A percentile compares a stretch with the other conserved stretches of the same genome.
Evolutionary conservation across 2,797 vertebrate species (phyloP).

Genomic region (Percopsis omiscomaycus): DNA sequence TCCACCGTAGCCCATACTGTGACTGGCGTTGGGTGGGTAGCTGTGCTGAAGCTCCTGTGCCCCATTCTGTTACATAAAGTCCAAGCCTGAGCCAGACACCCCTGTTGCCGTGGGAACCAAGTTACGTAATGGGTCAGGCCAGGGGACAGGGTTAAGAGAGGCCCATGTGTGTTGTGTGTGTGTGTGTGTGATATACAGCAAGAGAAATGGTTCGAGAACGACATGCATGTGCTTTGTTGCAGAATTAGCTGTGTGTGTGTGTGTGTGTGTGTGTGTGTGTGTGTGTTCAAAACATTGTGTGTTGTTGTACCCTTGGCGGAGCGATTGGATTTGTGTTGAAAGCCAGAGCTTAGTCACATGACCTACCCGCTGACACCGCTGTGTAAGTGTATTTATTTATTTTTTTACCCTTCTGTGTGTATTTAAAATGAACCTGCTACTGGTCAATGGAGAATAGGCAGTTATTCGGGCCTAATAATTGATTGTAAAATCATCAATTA

Average conservation of each 20-base stretch:
- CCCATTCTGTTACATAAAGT: slow-evolving; percentile 68
- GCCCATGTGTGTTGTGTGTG: slow-evolving; percentile 28
- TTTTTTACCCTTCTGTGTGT: background rate
- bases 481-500: no score
- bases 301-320: slow-evolving; percentile 29
- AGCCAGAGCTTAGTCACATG: slow-evolving; percentile 62
- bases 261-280: slow-evolving; percentile 6
- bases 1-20: slow-evolving; percentile 37
- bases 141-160: slow-evolving; percentile 37
- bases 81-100: slow-evolving; percentile 52
- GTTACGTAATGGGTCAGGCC: slow-evolving; percentile 60
- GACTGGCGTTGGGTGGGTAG: slow-evolving; percentile 45
- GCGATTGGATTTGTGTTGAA: slow-evolving; percentile 54
- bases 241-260: slow-evolving; percentile 2
- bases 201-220: slow-evolving; percentile 11
- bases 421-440: background rate
- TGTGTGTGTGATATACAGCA: slow-evolving; percentile 3
- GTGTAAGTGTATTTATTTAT: background rate
- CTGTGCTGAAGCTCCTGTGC: slow-evolving; percentile 52
- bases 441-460: no score
- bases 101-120: slow-evolving; percentile 58
- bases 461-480: no score
- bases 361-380: slow-evolving; percentile 44
- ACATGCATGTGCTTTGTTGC: slow-evolving; percentile 2
- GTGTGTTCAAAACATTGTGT: slow-evolving; percentile 18